These are phyloP conservation scores for Dipodomys ordii DNA, from an alignment of 2,113 vertebrate species.

Conservation along the genomic window DNA sequence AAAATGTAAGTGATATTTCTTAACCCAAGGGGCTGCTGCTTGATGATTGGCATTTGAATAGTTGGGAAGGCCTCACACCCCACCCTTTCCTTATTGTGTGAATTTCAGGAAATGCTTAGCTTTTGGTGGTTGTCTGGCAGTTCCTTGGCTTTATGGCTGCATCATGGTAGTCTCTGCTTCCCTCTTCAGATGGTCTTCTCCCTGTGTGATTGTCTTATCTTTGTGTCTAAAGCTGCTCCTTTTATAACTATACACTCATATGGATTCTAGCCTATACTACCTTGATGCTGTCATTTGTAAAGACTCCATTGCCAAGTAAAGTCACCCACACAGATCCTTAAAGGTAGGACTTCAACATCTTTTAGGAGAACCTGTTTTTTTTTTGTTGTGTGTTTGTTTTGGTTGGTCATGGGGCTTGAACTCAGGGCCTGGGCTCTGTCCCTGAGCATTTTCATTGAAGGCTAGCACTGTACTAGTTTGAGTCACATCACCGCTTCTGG, in stretches of 20 bases:
- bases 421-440: no score
- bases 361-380: background rate
- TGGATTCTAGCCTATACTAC: background rate
- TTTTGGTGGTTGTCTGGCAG: background rate
- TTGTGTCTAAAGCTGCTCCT: background rate
- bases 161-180: background rate
- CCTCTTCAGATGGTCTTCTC: background rate
- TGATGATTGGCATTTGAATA: background rate
- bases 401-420: no score
- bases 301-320: background rate
- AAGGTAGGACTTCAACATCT: background rate
- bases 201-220: background rate
- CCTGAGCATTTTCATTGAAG: no score
- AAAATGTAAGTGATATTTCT: background rate
- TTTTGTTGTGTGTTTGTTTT: no score
- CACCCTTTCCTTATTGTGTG: background rate
- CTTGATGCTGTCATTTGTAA: background rate
- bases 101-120: background rate
- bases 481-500: no score
- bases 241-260: background rate
- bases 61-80: background rate
- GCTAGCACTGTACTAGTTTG: no score
- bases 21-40: background rate
- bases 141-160: background rate
- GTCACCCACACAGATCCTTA: background rate